phyloP scores from a whole-genome alignment of 2,888 invertebrate genomes.

The Hydraecia micacea region DNA sequence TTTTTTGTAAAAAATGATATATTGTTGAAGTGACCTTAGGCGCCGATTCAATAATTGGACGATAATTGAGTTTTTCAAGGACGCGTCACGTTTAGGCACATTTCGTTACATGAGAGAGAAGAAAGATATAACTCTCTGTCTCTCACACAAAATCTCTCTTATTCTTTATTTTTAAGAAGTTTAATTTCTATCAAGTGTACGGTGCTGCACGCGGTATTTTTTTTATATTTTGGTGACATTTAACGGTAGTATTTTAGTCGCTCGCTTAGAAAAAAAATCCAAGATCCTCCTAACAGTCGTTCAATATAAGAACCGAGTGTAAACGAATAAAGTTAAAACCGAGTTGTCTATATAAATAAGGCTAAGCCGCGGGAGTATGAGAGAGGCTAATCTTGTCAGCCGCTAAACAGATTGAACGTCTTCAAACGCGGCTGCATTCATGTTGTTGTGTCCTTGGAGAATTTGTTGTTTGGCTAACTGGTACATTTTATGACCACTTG shows the following conservation, averaged over 20 bases:
- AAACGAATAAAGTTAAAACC: conserved; percentile 54
- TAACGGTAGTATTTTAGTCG: neutral
- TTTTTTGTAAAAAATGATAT: neutral
- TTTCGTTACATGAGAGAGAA: neutral
- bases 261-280: neutral
- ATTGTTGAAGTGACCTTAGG: neutral
- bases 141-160: neutral
- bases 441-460: conserved; percentile 50
- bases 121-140: neutral
- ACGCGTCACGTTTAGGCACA: neutral
- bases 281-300: neutral
- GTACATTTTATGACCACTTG: conserved; percentile 9
- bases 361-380: conserved; percentile 33
- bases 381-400: conserved; percentile 71
- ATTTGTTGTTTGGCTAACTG: conserved; percentile 36
- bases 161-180: neutral
- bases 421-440: conserved; percentile 60
- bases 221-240: neutral
- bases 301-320: conserved; percentile 1
- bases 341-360: conserved; percentile 49
- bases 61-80: neutral
- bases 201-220: no score
- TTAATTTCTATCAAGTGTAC: neutral
- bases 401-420: conserved; percentile 70
- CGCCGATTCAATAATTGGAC: neutral